phyloP scores from a whole-genome alignment of 2,113 vertebrate species.

The Cercocebus atys region DNA sequence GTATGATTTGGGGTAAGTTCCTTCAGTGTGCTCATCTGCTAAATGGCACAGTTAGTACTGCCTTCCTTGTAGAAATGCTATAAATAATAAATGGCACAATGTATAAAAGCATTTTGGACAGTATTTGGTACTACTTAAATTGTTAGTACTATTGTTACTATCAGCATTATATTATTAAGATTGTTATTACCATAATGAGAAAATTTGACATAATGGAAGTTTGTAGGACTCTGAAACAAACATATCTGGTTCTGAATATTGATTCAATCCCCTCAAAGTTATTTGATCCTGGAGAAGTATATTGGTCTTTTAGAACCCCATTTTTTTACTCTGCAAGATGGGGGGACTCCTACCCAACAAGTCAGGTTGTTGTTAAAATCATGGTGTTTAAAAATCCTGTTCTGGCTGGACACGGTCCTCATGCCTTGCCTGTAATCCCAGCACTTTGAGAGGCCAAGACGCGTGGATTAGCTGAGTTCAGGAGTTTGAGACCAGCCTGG shows the following conservation, averaged over 20 bases:
- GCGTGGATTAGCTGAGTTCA: too few relatives aligned
- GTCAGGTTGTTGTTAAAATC: background rate
- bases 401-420: too few relatives aligned
- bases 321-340: background rate
- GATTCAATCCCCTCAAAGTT: background rate
- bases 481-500: too few relatives aligned
- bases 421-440: too few relatives aligned
- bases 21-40: background rate
- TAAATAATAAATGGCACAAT: background rate
- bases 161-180: background rate
- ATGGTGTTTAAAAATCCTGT: background rate
- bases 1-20: background rate
- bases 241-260: background rate
- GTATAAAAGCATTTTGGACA: background rate
- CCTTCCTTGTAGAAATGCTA: background rate
- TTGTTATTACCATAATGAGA: background rate
- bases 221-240: background rate
- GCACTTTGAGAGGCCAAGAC: too few relatives aligned
- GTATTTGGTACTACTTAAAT: background rate
- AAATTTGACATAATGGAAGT: background rate
- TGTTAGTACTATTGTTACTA: background rate
- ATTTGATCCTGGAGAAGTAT: background rate
- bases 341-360: background rate
- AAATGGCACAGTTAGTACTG: background rate
- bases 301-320: background rate